These are phyloP conservation scores for Siniperca knerii DNA, from an alignment of 2,113 vertebrate species.

Conservation along the genomic window DNA sequence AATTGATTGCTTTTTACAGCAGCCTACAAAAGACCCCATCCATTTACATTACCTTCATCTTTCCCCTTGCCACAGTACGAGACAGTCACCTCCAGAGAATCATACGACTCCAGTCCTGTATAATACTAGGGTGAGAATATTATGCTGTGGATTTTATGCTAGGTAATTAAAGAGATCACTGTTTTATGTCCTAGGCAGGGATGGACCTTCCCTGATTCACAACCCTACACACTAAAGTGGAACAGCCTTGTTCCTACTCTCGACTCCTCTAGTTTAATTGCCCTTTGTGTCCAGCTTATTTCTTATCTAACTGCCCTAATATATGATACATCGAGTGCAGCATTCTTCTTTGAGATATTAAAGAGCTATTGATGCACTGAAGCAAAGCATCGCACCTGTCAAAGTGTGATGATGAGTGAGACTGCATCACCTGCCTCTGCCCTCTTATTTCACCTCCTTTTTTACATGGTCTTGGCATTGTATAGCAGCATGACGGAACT, in stretches of 20 bases:
- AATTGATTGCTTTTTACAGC: slow-evolving; percentile 76
- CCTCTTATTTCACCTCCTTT: slow-evolving; percentile 59
- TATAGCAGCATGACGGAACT: slow-evolving; percentile 40
- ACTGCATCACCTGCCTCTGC: slow-evolving; percentile 54
- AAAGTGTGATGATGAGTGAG: slow-evolving; percentile 52
- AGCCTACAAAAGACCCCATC: slow-evolving; percentile 68
- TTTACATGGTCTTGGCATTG: slow-evolving; percentile 28
- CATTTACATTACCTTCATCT: slow-evolving; percentile 75
- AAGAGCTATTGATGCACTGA: slow-evolving; percentile 49
- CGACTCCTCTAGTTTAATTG: slow-evolving; percentile 69
- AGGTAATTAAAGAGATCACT: slow-evolving; percentile 79
- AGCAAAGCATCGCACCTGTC: slow-evolving; percentile 60
- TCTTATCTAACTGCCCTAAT: slow-evolving; percentile 53
- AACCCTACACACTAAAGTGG: slow-evolving; percentile 63
- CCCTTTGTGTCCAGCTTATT: slow-evolving; percentile 63
- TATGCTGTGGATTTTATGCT: slow-evolving; percentile 80
- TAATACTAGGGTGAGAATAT: slow-evolving; percentile 70
- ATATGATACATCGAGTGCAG: slow-evolving; percentile 37
- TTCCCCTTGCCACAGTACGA: slow-evolving; percentile 57
- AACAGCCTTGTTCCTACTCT: slow-evolving; percentile 63
- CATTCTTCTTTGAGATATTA: slow-evolving; percentile 46
- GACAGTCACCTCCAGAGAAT: slow-evolving; percentile 76
- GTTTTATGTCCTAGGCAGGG: slow-evolving; percentile 78
- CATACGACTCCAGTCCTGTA: slow-evolving; percentile 69
- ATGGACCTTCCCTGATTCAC: slow-evolving; percentile 73